A percentile compares a stretch with the other conserved stretches of the same genome.
Conservation (phyloP, 2,888 invertebrate genomes). For the Craniophora ligustri region DNA sequence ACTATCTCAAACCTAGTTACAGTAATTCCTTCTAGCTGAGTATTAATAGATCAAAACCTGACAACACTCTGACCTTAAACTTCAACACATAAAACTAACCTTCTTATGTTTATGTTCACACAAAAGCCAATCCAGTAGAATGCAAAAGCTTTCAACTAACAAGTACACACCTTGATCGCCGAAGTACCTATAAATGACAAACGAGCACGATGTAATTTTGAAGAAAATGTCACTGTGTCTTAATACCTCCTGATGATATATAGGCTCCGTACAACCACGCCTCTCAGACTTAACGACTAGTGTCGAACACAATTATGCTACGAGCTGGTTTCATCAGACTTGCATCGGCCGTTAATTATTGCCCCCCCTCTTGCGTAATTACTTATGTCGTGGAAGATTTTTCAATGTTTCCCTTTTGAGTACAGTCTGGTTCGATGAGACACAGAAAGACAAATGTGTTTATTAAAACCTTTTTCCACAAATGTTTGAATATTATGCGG, state of each 20-base stretch:
- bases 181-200: slow-evolving; percentile 20
- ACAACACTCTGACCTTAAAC: no score
- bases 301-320: slow-evolving; percentile 32
- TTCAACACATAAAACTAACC: not conserved
- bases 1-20: no score
- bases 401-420: slow-evolving; percentile 23
- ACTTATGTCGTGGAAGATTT: slow-evolving; percentile 32
- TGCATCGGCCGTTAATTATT: slow-evolving; percentile 55
- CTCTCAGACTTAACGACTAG: slow-evolving; percentile 43
- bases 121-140: slow-evolving; percentile 11
- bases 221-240: slow-evolving; percentile 42
- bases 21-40: no score
- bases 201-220: slow-evolving; percentile 22
- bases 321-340: slow-evolving; percentile 54
- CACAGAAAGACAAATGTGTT: no score
- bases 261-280: slow-evolving; percentile 33
- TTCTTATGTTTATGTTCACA: not conserved
- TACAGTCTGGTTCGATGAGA: no score
- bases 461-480: no score
- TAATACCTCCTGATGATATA: slow-evolving; percentile 38
- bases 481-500: no score
- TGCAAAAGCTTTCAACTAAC: slow-evolving; percentile 8
- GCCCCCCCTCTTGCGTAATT: slow-evolving; percentile 32
- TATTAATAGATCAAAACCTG: no score
- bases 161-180: slow-evolving; percentile 5